A percentile compares a stretch with the other conserved stretches of the same genome.
These are phyloP conservation scores for Pseudomyrmex dendroicus DNA, from an alignment of 1,140 invertebrate species.

Conservation along the genomic window DNA sequence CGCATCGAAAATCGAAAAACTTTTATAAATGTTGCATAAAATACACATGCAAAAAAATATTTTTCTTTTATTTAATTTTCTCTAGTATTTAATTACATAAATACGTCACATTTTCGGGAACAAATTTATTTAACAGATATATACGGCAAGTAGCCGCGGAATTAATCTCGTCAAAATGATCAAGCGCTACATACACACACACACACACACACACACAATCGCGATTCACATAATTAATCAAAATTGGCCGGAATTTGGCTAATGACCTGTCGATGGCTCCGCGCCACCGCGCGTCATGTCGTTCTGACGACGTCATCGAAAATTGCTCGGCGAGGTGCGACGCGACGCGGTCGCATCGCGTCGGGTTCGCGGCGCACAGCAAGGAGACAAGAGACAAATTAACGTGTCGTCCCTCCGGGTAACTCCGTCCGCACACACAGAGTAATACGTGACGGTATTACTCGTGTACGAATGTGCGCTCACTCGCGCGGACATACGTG, in stretches of 20 bases:
- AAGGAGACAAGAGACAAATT: constrained; percentile 62
- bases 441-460: constrained; percentile 54
- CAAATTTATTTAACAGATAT: not conserved
- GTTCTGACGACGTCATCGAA: not conserved
- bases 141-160: not conserved
- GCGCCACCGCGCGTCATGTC: not conserved
- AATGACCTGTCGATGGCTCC: constrained; percentile 10
- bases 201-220: no score
- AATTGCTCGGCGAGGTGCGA: constrained; percentile 47
- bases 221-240: constrained; percentile 37
- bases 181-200: not conserved
- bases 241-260: constrained; percentile 39
- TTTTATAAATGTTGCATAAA: no score
- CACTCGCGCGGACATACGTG: constrained; percentile 36
- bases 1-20: not conserved
- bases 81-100: not conserved
- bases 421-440: constrained; percentile 42
- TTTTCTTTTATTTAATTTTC: no score
- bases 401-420: constrained; percentile 38
- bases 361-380: constrained; percentile 13
- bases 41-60: no score
- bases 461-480: constrained; percentile 28
- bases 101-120: not conserved
- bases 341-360: constrained; percentile 18
- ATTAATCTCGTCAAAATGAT: constrained; percentile 27